phyloP scores from a whole-genome alignment of 2,888 invertebrate genomes.

The Gari tellinella region DNA sequence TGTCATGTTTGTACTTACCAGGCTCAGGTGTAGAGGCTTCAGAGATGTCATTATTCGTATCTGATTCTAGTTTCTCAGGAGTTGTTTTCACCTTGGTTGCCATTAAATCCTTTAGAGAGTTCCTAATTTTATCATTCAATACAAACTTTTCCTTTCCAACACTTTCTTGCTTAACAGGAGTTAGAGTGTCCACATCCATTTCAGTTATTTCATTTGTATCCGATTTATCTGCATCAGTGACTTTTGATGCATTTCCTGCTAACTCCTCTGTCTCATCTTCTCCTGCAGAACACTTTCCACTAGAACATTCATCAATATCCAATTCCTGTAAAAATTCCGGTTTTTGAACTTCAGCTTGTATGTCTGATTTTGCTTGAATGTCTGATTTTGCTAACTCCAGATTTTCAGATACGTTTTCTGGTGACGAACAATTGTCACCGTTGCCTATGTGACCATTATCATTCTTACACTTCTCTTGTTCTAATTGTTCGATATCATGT shows the following conservation, averaged over 20 bases:
- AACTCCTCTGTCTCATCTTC: neutral
- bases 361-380: too few species aligned
- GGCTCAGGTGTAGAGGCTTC: too few species aligned
- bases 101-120: slow-evolving; percentile 64
- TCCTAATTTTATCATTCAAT: slow-evolving; percentile 62
- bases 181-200: too few species aligned
- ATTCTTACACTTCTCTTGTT: too few species aligned
- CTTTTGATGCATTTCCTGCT: neutral
- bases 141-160: slow-evolving; percentile 12
- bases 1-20: too few species aligned
- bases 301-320: neutral
- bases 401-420: too few species aligned
- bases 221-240: neutral
- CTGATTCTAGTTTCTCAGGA: slow-evolving; percentile 7
- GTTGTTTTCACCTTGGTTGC: slow-evolving; percentile 54
- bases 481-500: too few species aligned
- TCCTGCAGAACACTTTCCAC: neutral
- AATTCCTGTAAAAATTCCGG: neutral
- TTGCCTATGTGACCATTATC: too few species aligned
- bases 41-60: neutral
- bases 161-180: too few species aligned
- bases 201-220: neutral
- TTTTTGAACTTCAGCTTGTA: too few species aligned
- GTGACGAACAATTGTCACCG: too few species aligned
- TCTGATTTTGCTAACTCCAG: too few species aligned